Evolutionary conservation across 2,113 vertebrate species (phyloP).

Genomic region (Rhabdornis inornatus): DNA sequence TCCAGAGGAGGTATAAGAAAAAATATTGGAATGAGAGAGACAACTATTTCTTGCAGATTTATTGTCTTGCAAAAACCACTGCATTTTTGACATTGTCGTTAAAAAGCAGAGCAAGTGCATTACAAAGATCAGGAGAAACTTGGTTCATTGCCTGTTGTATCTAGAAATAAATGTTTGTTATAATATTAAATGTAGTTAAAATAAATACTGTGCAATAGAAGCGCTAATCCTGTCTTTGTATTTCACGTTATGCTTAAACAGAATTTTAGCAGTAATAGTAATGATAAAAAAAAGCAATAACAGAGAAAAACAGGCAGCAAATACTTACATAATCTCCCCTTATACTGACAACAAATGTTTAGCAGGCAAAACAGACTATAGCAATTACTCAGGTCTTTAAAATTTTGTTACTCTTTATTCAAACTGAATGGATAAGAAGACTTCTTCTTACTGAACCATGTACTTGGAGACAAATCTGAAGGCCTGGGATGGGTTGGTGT

Average conservation of each 20-base stretch:
- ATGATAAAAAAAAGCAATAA: background rate
- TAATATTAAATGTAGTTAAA: background rate
- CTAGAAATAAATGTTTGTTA: background rate
- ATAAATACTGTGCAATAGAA: background rate
- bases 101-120: background rate
- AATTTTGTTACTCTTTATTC: background rate
- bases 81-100: background rate
- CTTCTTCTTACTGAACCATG: background rate
- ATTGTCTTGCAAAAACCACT: background rate
- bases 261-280: background rate
- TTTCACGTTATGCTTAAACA: background rate
- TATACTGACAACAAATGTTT: background rate
- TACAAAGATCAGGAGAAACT: background rate
- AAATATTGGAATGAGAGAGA: constrained; percentile 11
- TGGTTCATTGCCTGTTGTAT: background rate
- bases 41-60: background rate
- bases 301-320: background rate
- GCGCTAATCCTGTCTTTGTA: background rate
- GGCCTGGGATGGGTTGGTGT: background rate
- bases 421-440: background rate
- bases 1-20: background rate
- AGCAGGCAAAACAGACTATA: background rate
- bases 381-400: background rate
- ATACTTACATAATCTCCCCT: background rate
- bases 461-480: background rate